Evolutionary conservation across 2,797 vertebrate species (phyloP), one percentile per base, ranked within the genome.

Genomic region (Falco columbarius): DNA sequence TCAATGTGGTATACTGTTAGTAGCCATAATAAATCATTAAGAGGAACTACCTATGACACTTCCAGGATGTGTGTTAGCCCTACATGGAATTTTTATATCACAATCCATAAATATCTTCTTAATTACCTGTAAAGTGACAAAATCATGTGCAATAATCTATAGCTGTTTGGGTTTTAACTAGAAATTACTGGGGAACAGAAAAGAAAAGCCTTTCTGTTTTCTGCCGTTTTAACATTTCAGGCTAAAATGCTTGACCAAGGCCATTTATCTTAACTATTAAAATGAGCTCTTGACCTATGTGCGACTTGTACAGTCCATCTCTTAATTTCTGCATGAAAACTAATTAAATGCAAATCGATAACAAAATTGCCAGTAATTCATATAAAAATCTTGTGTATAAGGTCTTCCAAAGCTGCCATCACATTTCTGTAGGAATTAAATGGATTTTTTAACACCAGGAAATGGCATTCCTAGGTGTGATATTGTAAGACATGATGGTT

Each of bases 21-120:
- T 81, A 95, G 93, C 81, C 86, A 56, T 61, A 96, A 95, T 97
- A 97, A 97, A 97, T 97, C 90, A 92, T 91, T 93, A 95, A 97
- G 95, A 97, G 96, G 96, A 97, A 97, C 94, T 97, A 93, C 42
- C 86, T 87, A 59, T 27, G 54, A 97, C 95, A 97, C 59, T 79
- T 96, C 46, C 94, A 96, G 93, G 94, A 96, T 95, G 85, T 97
- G 95, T 93, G 86, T 82, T 97, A 95, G 62, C 89, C 87, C 84
- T 76, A 81, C 90, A 88, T 59, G 66, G 92, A 98, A 96, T 93
- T 95, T 92, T 95, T 96, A 38, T 79, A 82, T 81, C 89, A 95
- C 96, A 95, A 86, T 36, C 66, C 79, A 94, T 92, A 95, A 93
- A 90, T 95, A 90, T 86, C 47, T 89, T 71, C 79, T 54, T 89